Conservation (phyloP, 1,140 invertebrate species). For the Chrysoperla carnea region DNA sequence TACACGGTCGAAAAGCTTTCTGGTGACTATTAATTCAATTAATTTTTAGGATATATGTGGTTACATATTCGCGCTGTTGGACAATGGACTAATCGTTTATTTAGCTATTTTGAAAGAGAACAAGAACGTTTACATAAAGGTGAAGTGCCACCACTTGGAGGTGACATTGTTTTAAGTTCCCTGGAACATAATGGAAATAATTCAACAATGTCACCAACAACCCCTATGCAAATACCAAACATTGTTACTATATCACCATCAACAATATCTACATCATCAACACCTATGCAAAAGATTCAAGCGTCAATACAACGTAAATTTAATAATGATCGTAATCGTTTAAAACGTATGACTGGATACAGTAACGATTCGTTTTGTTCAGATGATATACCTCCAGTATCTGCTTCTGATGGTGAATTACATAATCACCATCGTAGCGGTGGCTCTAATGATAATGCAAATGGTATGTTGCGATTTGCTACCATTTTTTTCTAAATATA, state of each 20-base stretch:
- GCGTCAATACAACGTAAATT: conserved; percentile 30
- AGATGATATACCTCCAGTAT: conserved; percentile 17
- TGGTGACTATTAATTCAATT: conserved; percentile 1
- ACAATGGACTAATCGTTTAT: conserved; percentile 84
- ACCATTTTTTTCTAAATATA: no score
- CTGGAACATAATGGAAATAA: no score
- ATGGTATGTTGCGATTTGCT: no score
- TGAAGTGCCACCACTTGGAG: conserved; percentile 23
- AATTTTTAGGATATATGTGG: conserved; percentile 65
- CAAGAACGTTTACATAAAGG: conserved; percentile 50
- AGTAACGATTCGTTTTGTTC: conserved; percentile 36
- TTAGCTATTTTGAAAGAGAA: conserved; percentile 73
- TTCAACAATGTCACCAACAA: conserved; percentile 2
- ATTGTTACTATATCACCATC: background rate
- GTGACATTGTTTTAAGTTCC: no score
- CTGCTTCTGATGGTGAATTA: conserved; percentile 8
- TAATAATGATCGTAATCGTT: conserved; percentile 26
- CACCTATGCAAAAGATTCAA: conserved; percentile 27
- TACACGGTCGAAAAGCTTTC: no score
- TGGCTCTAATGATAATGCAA: conserved; percentile 1
- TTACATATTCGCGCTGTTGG: conserved; percentile 86
- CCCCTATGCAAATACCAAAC: conserved; percentile 5
- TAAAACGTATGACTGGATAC: conserved; percentile 27
- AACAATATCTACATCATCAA: conserved; percentile 8
- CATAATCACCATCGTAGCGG: conserved; percentile 10